phyloP scores from a whole-genome alignment of 2,113 vertebrate species.

The Orycteropus afer region DNA sequence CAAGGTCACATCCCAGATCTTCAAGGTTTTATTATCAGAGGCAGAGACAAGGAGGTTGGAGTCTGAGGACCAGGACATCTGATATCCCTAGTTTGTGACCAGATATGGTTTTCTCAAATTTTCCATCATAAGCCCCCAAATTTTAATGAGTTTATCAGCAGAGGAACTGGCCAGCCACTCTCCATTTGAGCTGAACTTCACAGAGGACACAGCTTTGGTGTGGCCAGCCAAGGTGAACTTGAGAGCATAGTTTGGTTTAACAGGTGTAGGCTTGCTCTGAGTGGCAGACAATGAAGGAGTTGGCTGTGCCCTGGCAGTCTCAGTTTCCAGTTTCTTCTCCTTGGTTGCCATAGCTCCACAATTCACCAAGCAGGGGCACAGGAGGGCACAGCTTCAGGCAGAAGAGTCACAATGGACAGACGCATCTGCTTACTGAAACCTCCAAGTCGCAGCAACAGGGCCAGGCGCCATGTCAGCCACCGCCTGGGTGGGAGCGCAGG shows the following conservation, averaged over 20 bases:
- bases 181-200: slow-evolving; percentile 98
- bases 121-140: slow-evolving; percentile 99
- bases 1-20: slow-evolving; percentile 99
- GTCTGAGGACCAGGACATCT: slow-evolving; percentile 99
- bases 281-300: slow-evolving; percentile 94
- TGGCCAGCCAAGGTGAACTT: slow-evolving; percentile 98
- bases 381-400: slow-evolving; percentile 65
- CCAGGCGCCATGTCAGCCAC: too few relatives aligned
- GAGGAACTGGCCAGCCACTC: slow-evolving; percentile 99
- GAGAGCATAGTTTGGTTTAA: slow-evolving; percentile 98
- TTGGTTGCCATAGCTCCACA: slow-evolving; percentile 95
- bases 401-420: slow-evolving; percentile 36
- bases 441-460: too few relatives aligned
- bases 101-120: slow-evolving; percentile 99
- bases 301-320: slow-evolving; percentile 94
- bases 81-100: slow-evolving; percentile 99
- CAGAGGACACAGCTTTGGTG: slow-evolving; percentile 98
- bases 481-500: too few relatives aligned
- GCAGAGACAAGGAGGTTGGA: slow-evolving; percentile 99
- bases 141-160: slow-evolving; percentile 99
- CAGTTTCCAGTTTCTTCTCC: slow-evolving; percentile 98
- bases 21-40: slow-evolving; percentile 98
- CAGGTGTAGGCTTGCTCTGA: slow-evolving; percentile 98
- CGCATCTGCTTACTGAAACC: slow-evolving; percentile 32
- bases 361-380: slow-evolving; percentile 67